A percentile compares a stretch with the other conserved stretches of the same genome.
Conservation (phyloP, 1,140 invertebrate species). For the Cyclina sinensis region DNA sequence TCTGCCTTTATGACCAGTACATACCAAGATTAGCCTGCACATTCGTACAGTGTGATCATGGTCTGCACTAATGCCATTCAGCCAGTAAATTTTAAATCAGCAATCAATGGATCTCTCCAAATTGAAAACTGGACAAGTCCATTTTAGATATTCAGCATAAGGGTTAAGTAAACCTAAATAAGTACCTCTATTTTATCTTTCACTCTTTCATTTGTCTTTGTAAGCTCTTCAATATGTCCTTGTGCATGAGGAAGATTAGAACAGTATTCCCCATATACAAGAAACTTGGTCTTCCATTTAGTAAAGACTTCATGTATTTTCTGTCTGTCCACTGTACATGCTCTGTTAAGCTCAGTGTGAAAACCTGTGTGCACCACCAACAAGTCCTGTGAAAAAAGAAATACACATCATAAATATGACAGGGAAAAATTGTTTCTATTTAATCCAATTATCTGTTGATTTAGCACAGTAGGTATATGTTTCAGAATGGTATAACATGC, state of each 20-base stretch:
- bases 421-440: too few relatives aligned
- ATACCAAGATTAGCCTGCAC: too few relatives aligned
- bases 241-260: constrained; percentile 95
- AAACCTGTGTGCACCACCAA: constrained; percentile 93
- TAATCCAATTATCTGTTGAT: not conserved
- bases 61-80: too few relatives aligned
- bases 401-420: not conserved
- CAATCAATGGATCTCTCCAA: too few relatives aligned
- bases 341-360: constrained; percentile 92
- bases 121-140: too few relatives aligned
- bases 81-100: too few relatives aligned
- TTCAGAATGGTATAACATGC: not conserved
- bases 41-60: too few relatives aligned
- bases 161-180: too few relatives aligned
- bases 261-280: constrained; percentile 98
- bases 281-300: constrained; percentile 95
- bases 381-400: not conserved
- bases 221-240: constrained; percentile 92
- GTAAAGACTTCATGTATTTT: constrained; percentile 89
- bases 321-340: constrained; percentile 88
- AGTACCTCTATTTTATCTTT: constrained; percentile 54
- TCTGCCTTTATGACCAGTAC: too few relatives aligned
- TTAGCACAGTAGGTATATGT: not conserved
- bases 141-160: too few relatives aligned
- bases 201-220: constrained; percentile 86